Base-by-base conservation (phyloP, 2,888 invertebrate genomes). In the Cetonia aurata region DNA sequence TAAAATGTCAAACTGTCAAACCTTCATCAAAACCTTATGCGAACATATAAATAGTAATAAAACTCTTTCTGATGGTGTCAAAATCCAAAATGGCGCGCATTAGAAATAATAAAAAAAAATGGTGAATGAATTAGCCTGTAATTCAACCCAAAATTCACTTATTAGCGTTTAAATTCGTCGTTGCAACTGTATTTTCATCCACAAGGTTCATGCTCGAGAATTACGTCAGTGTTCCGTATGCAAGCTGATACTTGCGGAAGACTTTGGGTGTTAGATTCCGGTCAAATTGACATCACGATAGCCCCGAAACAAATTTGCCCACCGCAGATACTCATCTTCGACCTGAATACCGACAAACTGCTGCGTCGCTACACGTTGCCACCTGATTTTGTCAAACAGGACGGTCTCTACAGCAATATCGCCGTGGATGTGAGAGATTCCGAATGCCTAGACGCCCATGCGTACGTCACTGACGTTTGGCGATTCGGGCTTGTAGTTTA, bases 211-310 rank as follows among this genome's bases (percentile, higher is more conserved):
- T 94, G 94, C 78, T 86, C 88, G 1, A 90, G 91, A 44, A 82
- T 94, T 44, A 92, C 91, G 0, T 94, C 94, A 0, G 93, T 94
- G 0, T 94, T 94, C 79, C 87, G 95, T 25, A 86, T 93, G 55
- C 89, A 89, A 77, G 89, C 91, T 0, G 95, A 95, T 81, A 85
- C 88, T 0, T 95, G 95, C 75, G 90, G 91, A 57, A 88, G 93
- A 46, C 85, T 95, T 3, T 95, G 94, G 94, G 75, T 93, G 0
- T 84, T 95, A 71, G 94, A 95, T 82, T 92, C 93, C 0, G 95
- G 95, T 0, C 90, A 92, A 79, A 89, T 92, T 3, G 89, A 94
- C 77, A 89, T 90, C 0, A 90, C 90, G 13, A 88, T 89, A n/a
- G 86, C 86, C 65, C 88, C 92, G 0, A 88, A 88, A 72, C 92